These are phyloP conservation scores for Latheticus oryzae DNA, from an alignment of 2,888 invertebrate species.

Conservation along the genomic window DNA sequence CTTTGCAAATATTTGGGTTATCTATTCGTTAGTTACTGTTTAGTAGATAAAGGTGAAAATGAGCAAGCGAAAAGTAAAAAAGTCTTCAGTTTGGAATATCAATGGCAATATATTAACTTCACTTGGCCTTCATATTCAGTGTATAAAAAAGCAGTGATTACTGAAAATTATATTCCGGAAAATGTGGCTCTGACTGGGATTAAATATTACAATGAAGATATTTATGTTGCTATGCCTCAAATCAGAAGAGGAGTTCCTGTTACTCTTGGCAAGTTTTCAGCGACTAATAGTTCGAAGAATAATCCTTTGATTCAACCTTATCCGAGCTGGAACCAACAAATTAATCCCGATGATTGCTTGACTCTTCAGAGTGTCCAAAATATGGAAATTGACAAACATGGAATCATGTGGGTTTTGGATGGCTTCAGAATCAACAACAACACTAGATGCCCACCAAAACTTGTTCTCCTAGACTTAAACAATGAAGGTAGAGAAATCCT, in stretches of 20 bases:
- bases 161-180: constrained; percentile 24
- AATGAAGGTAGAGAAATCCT: constrained; percentile 69
- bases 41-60: constrained; percentile 8
- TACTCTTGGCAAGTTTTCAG: constrained; percentile 72
- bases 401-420: constrained; percentile 78
- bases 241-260: constrained; percentile 77
- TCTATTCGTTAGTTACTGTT: constrained; percentile 22
- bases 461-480: constrained; percentile 76
- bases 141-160: constrained; percentile 12
- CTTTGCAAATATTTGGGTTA: constrained; percentile 23
- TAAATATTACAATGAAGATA: constrained; percentile 69
- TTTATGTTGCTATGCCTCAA: constrained; percentile 77
- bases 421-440: constrained; percentile 71
- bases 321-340: constrained; percentile 77
- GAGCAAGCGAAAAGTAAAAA: neutral
- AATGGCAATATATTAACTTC: constrained; percentile 78
- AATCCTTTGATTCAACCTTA: constrained; percentile 73
- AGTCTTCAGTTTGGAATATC: constrained; percentile 63
- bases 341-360: constrained; percentile 66
- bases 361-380: constrained; percentile 80
- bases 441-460: constrained; percentile 73
- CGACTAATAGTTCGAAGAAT: constrained; percentile 60
- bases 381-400: constrained; percentile 78
- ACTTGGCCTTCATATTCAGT: constrained; percentile 70
- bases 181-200: constrained; percentile 30